Evolutionary conservation across 1,140 invertebrate species (phyloP), one percentile per base, ranked within the genome.

Genomic region (Pseudoatta argentina): DNA sequence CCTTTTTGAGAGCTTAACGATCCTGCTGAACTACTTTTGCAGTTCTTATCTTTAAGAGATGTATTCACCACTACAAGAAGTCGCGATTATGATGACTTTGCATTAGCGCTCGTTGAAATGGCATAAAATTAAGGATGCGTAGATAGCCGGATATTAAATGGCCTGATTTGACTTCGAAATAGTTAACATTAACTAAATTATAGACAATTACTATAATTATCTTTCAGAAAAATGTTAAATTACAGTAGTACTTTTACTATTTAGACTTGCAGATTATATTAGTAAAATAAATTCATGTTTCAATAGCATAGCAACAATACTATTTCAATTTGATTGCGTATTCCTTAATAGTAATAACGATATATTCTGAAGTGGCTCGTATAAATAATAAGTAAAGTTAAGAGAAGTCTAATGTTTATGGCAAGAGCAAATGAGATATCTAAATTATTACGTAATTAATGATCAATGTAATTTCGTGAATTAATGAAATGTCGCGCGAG

Each of bases 1-100:
- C n/a, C 59, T 66, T 77, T 76, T 75, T 57, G 53, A 18, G 14
- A 75, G 81, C 10, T 75, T 83, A 83, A 83, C 21, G 44, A 53
- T 55, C 5, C 8, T 39, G 18, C 27, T 30, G 24, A 73, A 18
- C 44, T 39, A 53, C 44, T 85, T 77, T 55, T 21, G 21, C 48
- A 24, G 7, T 39, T 7, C 27, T 51, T 30, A 4, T 18, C 27
- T 27, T 16, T n/a, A n/a, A 48, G 69, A 64, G 51, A 64, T 83
- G 75, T 75, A 59, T 82, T 63, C 39, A 34, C 6, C 3, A 5
- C 27, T 63, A 34, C 64, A 76, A 77, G 44, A 64, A 77, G 51
- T 48, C n/a, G 34, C 5, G 14, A 69, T 81, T 44, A 81, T 39
- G 48, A 57, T 57, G 21, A 21, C 16, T 71, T 71, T 59, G 64